A percentile compares a stretch with the other conserved stretches of the same genome.
Evolutionary conservation across 2,888 invertebrate genomes (phyloP).

Genomic region (Diplolepis rosae): DNA sequence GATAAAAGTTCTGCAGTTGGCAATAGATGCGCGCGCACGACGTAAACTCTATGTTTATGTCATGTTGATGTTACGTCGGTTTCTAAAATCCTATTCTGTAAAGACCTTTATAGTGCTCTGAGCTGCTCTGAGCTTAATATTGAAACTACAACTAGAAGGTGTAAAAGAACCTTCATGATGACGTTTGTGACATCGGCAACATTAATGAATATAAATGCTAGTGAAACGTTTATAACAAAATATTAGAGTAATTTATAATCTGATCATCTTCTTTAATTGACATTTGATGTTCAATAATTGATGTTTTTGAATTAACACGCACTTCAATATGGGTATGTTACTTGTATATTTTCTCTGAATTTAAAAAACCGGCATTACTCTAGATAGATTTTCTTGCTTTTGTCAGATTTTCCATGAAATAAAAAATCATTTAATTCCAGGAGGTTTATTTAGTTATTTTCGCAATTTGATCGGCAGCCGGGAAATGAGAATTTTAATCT

Average conservation of each 20-base stretch:
- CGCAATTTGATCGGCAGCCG: slow-evolving; percentile 95
- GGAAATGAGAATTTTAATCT: slow-evolving; percentile 98
- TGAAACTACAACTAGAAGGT: no score
- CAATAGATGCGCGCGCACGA: no score
- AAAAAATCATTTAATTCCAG: slow-evolving; percentile 76
- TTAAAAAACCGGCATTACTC: slow-evolving; percentile 2
- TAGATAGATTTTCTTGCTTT: neutral
- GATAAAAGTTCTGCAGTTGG: no score
- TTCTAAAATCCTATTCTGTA: no score
- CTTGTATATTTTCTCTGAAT: slow-evolving; percentile 26
- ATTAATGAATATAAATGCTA: neutral
- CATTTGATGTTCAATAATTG: slow-evolving; percentile 43
- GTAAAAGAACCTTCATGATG: no score
- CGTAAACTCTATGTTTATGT: no score
- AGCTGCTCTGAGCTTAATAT: no score
- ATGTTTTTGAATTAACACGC: slow-evolving; percentile 58
- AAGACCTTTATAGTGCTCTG: no score
- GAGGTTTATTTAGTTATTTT: slow-evolving; percentile 97
- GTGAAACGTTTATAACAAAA: neutral
- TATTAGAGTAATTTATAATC: neutral
- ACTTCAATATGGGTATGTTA: slow-evolving; percentile 60
- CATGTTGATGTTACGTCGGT: no score
- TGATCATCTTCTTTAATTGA: neutral
- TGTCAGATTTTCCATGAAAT: slow-evolving; percentile 25
- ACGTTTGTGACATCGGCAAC: no score